Percentiles rank a stretch among this genome's conserved stretches.
Evolutionary conservation across 1,140 invertebrate genomes (phyloP).

Genomic region (Asbolus verrucosus): DNA sequence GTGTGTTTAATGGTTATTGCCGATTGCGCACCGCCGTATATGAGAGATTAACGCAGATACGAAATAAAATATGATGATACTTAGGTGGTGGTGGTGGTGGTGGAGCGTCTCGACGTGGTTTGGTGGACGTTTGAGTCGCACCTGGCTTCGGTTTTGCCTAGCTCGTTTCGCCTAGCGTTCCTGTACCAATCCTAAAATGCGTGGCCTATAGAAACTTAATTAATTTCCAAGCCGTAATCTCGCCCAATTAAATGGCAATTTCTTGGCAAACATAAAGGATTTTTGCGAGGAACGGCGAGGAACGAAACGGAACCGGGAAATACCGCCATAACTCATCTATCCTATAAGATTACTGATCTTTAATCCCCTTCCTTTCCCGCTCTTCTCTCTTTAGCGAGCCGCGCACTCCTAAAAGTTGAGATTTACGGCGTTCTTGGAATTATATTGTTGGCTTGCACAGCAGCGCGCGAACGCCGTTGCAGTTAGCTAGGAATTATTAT

Average conservation of each 20-base stretch:
- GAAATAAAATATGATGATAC: constrained; percentile 54
- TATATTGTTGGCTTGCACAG: constrained; percentile 71
- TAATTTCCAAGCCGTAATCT: constrained; percentile 64
- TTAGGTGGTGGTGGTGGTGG: no score
- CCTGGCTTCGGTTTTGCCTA: constrained; percentile 35
- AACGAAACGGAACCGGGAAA: constrained; percentile 64
- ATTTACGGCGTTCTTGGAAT: constrained; percentile 75
- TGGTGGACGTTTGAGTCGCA: constrained; percentile 34
- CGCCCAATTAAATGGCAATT: constrained; percentile 65
- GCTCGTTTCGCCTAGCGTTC: no score
- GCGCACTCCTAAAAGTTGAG: constrained; percentile 76
- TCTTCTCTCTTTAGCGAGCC: constrained; percentile 64
- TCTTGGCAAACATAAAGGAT: constrained; percentile 64
- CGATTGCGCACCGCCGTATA: constrained; percentile 54
- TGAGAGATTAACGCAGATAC: constrained; percentile 56
- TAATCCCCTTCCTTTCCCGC: constrained; percentile 72
- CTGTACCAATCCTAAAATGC: constrained; percentile 59
- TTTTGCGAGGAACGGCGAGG: constrained; percentile 64
- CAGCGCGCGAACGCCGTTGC: constrained; percentile 62
- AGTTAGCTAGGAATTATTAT: constrained; percentile 69
- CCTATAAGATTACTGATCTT: constrained; percentile 80
- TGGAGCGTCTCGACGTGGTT: neutral
- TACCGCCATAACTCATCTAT: constrained; percentile 74
- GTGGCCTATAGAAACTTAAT: constrained; percentile 65
- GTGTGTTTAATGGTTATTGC: constrained; percentile 58